Evolutionary conservation across 2,888 invertebrate genomes (phyloP).

Genomic region (Trachelus stipa): DNA sequence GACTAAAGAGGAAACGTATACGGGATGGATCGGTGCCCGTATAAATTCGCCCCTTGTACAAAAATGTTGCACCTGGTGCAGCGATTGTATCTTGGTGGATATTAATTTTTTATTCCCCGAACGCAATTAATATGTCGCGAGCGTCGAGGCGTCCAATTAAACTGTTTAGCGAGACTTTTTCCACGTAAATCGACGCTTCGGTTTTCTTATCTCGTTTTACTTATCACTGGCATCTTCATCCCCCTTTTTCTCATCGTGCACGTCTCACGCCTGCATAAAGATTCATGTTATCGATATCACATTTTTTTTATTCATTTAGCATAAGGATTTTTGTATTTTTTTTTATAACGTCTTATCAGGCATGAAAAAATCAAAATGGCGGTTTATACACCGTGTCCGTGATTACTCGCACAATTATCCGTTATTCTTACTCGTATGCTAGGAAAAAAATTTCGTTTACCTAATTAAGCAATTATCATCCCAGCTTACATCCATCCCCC

Average conservation of each 20-base stretch:
- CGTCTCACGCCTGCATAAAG: conserved; percentile 8
- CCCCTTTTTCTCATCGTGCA: conserved; percentile 2
- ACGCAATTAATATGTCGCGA: conserved; percentile 43
- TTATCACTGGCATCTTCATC: conserved; percentile 18
- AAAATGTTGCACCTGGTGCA: conserved; percentile 40
- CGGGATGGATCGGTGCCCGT: conserved; percentile 29
- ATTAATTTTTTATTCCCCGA: conserved; percentile 40
- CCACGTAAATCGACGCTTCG: not conserved
- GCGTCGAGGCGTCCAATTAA: not conserved
- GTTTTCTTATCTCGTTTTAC: conserved; percentile 6
- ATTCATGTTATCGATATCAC: not conserved
- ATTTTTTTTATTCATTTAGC: too few species aligned
- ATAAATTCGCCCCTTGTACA: not conserved
- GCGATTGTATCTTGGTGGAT: conserved; percentile 43
- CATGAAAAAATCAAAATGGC: too few species aligned
- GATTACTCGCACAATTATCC: too few species aligned
- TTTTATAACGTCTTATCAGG: too few species aligned
- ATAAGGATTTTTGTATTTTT: too few species aligned
- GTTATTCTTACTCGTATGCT: too few species aligned
- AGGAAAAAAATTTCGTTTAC: too few species aligned
- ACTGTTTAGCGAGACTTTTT: too few species aligned
- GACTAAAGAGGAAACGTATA: conserved; percentile 37
- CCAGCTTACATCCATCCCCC: not conserved
- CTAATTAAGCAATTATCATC: too few species aligned
- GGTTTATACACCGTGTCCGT: too few species aligned